Evolutionary conservation across 2,113 vertebrate genomes (phyloP).

Genomic region (Tachuris rubrigastra): DNA sequence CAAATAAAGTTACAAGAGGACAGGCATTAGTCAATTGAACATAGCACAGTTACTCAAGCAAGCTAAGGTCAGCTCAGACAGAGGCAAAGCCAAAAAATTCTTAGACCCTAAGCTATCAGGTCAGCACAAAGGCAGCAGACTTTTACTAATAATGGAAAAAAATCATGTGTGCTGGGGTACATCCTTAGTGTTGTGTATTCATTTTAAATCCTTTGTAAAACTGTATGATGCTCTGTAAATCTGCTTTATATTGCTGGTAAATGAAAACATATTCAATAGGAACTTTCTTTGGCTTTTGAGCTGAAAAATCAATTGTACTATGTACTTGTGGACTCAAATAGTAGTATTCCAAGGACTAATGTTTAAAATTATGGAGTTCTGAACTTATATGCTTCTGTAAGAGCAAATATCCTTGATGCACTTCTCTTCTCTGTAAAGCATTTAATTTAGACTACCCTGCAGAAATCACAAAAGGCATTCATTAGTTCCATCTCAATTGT

Average conservation of each 20-base stretch:
- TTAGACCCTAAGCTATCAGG: background rate
- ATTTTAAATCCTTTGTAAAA: background rate
- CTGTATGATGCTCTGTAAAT: background rate
- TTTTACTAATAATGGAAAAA: background rate
- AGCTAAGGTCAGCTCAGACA: background rate
- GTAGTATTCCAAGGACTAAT: background rate
- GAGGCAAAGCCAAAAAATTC: background rate
- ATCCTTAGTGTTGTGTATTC: background rate
- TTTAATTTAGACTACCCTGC: background rate
- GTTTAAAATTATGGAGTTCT: background rate
- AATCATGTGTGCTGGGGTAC: background rate
- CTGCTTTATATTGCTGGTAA: background rate
- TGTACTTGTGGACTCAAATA: background rate
- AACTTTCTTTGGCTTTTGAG: background rate
- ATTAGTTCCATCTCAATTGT: slow-evolving; percentile 35
- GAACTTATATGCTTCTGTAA: background rate
- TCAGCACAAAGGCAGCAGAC: background rate
- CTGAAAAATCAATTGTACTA: background rate
- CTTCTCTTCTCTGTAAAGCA: background rate
- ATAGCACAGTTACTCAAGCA: background rate
- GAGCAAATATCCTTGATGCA: background rate
- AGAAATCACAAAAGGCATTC: slow-evolving; percentile 24
- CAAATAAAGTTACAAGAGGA: background rate
- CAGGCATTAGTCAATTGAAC: background rate
- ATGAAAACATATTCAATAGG: background rate